A percentile compares a stretch with the other conserved stretches of the same genome.
Conservation (phyloP, 2,797 vertebrate species). For the Tympanoctomys barrerae region DNA sequence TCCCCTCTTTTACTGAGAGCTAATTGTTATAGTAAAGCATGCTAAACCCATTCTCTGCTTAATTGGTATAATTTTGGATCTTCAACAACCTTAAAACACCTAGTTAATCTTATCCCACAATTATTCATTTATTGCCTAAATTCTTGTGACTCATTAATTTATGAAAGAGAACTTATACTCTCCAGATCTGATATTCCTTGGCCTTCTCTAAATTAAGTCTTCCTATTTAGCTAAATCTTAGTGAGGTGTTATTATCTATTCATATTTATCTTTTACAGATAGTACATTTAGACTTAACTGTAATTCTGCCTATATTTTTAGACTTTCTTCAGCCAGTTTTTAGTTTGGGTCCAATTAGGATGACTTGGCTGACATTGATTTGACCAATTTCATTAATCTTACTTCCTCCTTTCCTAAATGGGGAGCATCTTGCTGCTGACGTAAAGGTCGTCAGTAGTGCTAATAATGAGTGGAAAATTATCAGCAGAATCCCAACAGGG, state of each 20-base stretch:
- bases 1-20: neutral
- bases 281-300: slow-evolving; percentile 5
- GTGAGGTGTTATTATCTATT: slow-evolving; percentile 44
- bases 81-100: slow-evolving; percentile 74
- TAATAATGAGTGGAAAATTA: neutral
- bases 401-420: neutral
- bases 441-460: neutral
- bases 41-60: slow-evolving; percentile 66
- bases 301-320: slow-evolving; percentile 35
- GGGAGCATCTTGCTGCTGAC: neutral
- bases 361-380: neutral
- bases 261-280: slow-evolving; percentile 50
- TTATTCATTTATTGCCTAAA: slow-evolving; percentile 79
- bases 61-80: slow-evolving; percentile 74
- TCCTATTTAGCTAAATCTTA: slow-evolving; percentile 44
- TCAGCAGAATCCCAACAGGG: neutral
- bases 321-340: slow-evolving; percentile 50
- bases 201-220: slow-evolving; percentile 70
- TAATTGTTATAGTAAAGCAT: slow-evolving; percentile 65
- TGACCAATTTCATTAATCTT: slow-evolving; percentile 47
- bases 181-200: slow-evolving; percentile 47
- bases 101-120: slow-evolving; percentile 74
- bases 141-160: slow-evolving; percentile 77
- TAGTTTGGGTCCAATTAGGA: neutral
- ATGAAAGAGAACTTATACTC: slow-evolving; percentile 63